A percentile compares a stretch with the other conserved stretches of the same genome.
Evolutionary conservation across 2,888 invertebrate genomes (phyloP).

Genomic region (Mimachlamys varia): DNA sequence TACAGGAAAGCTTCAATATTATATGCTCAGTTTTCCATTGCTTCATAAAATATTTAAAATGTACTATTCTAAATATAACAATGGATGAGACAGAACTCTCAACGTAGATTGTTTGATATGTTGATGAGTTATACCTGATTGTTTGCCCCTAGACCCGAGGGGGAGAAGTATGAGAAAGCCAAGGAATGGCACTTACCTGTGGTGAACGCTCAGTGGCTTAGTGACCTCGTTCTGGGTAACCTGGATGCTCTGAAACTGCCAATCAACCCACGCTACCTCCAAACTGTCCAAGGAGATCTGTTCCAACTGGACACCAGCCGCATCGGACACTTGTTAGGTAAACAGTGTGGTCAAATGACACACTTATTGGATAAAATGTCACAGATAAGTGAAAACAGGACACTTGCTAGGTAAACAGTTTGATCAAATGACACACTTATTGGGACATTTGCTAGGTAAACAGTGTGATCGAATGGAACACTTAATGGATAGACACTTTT

Average conservation of each 20-base stretch:
- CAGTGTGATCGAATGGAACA: too few relatives aligned
- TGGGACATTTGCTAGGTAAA: conserved; percentile 95
- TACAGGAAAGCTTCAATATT: too few relatives aligned
- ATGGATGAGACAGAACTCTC: too few relatives aligned
- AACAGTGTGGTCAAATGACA: conserved; percentile 81
- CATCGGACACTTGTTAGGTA: conserved; percentile 95
- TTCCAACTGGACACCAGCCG: conserved; percentile 84
- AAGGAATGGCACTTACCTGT: conserved; percentile 95
- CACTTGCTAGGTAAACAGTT: too few relatives aligned
- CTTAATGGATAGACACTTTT: too few relatives aligned
- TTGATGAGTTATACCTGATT: too few relatives aligned
- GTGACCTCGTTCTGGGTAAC: conserved; percentile 95
- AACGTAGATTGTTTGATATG: too few relatives aligned
- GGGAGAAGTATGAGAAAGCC: conserved; percentile 93
- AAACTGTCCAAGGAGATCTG: conserved; percentile 87
- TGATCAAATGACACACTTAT: too few relatives aligned
- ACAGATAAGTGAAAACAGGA: too few relatives aligned
- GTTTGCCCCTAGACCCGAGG: conserved; percentile 87
- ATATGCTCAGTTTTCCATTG: too few relatives aligned
- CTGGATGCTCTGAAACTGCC: conserved; percentile 86
- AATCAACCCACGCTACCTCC: conserved; percentile 87
- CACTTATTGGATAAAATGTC: conserved; percentile 60
- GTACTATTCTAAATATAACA: too few relatives aligned
- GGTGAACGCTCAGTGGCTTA: conserved; percentile 96
- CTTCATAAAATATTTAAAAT: too few relatives aligned